These are phyloP conservation scores for Enteromius fasciolatus DNA, from an alignment of 2,797 vertebrate genomes.

Conservation along the genomic window DNA sequence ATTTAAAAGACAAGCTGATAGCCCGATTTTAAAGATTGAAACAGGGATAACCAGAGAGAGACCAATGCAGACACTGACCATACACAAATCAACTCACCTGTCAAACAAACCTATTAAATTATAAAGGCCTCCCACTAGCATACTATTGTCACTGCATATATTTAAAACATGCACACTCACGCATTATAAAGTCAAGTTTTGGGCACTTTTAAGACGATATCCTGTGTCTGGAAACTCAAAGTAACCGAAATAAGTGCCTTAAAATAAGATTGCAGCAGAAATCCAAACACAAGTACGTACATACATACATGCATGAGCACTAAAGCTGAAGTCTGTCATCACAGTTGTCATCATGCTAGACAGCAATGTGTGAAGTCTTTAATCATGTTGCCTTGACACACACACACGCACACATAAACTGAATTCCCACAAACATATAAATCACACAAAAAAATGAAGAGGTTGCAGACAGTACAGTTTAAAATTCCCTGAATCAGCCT, in stretches of 20 bases:
- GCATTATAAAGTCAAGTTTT: background rate
- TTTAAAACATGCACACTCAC: constrained; percentile 29
- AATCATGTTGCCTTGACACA: constrained; percentile 51
- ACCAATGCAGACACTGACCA: constrained; percentile 24
- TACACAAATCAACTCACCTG: constrained; percentile 44
- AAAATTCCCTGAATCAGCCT: background rate
- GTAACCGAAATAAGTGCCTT: background rate
- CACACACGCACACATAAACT: background rate
- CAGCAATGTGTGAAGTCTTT: constrained; percentile 42
- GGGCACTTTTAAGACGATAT: background rate
- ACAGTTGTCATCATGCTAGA: constrained; percentile 54
- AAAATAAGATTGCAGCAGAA: background rate
- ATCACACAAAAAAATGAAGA: background rate
- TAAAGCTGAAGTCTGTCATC: constrained; percentile 38
- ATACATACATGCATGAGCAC: constrained; percentile 15
- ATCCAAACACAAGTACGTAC: constrained; percentile 11
- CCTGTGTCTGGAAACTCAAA: background rate
- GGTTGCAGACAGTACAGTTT: background rate
- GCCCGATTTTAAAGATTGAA: constrained; percentile 47
- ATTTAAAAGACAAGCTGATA: constrained; percentile 56
- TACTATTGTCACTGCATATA: constrained; percentile 58
- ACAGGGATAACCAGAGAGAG: constrained; percentile 26
- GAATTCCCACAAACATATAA: background rate
- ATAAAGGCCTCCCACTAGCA: constrained; percentile 35
- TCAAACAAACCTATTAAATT: constrained; percentile 57